Base-by-base conservation (phyloP, 2,888 invertebrate genomes). In the Rhorus exstirpatorius region DNA sequence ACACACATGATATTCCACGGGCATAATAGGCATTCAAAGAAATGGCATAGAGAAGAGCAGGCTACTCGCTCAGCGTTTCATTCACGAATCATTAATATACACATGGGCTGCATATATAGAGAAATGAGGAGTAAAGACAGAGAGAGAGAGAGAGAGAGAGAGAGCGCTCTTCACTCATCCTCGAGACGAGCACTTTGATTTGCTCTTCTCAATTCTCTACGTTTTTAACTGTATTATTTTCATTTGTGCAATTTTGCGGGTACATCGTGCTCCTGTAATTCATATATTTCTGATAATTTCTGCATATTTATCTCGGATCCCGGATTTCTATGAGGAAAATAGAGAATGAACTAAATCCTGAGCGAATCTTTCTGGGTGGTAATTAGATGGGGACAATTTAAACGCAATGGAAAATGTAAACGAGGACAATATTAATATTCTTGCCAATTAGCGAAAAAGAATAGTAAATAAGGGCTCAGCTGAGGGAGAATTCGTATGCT, bases 11-110 rank as follows among this genome's bases (percentile, higher is more conserved):
- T 49, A 65, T 38, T 55, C 8, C 65, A 67, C 26, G 38, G 51
- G 63, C 41, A 31, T 6, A 3, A 35, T 86, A 86, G 85, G 87
- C 86, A 88, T 88, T 90, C 89, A 90, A 90, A 90, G 90, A 90
- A 90, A 89, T 88, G 86, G 26, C 3, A 24, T 24, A 7, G n/a
- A 41, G 46, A 65, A 24, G 24, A 49, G 49, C 31, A 19, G 4
- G 44, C 44, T 63, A 63, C 44, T 26, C 46, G 49, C 65, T 49
- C 65, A 14, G 86, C 87, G 85, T 87, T 86, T 83, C 83, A 81
- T 86, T 84, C 87, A 88, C 89, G 83, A 89, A 89, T 89, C 87
- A 90, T 91, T 90, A 90, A 89, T 87, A 86, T 61, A 67, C 60
- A 76, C 35, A n/a, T n/a, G n/a, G 7, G n/a, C 24, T 35, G 49